These are phyloP conservation scores for Nephrotoma appendiculata DNA, from an alignment of 2,888 invertebrate genomes.

Conservation along the genomic window DNA sequence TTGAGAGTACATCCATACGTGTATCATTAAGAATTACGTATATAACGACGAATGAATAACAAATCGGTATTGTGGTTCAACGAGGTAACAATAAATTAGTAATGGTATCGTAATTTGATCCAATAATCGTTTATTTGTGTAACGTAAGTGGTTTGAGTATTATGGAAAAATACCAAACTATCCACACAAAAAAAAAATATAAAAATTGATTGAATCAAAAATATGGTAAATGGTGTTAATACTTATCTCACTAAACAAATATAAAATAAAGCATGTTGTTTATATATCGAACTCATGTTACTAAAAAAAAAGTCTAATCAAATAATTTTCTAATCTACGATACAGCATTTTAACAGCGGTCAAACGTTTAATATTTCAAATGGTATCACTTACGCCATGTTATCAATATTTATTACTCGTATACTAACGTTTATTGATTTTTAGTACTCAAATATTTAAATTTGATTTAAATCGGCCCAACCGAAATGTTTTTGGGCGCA, in stretches of 20 bases:
- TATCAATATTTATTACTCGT: background rate
- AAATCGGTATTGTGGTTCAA: background rate
- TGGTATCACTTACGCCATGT: background rate
- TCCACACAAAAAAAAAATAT: background rate
- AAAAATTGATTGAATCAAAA: background rate
- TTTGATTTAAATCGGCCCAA: background rate
- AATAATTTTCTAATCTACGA: background rate
- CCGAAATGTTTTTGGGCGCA: too few species aligned
- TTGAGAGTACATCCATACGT: background rate
- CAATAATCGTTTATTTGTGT: background rate
- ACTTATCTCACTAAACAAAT: background rate
- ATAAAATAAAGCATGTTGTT: background rate
- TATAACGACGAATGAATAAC: background rate
- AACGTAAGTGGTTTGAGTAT: background rate
- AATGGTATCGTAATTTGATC: background rate
- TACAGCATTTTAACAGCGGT: background rate
- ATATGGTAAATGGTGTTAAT: background rate
- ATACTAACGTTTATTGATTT: background rate
- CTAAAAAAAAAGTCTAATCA: background rate
- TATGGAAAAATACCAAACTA: background rate
- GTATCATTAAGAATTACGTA: too few species aligned
- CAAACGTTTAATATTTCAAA: background rate
- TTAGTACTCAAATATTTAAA: background rate
- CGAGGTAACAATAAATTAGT: background rate
- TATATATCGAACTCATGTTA: background rate